Evolutionary conservation across 2,888 invertebrate genomes (phyloP).

Genomic region (Eledone cirrhosa): DNA sequence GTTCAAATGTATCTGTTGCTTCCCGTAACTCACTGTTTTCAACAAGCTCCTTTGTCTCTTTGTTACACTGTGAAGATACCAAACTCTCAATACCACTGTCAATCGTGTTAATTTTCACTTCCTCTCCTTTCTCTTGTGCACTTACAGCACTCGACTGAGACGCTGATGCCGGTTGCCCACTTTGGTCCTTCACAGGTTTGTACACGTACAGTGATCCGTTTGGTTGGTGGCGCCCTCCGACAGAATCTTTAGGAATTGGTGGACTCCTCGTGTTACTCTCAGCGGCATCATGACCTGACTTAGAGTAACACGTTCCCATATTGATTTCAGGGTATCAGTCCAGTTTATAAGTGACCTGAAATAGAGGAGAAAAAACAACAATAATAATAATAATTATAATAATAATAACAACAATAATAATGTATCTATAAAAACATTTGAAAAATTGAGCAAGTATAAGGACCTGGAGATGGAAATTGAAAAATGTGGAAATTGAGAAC

Average conservation of each 20-base stretch:
- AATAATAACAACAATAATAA: neutral
- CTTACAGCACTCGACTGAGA: neutral
- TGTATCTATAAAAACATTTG: no score
- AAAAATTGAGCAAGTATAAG: no score
- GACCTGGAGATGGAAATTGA: no score
- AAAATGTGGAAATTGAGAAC: no score
- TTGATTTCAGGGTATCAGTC: constrained; percentile 23
- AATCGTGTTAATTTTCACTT: constrained; percentile 19
- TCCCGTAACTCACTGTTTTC: constrained; percentile 3
- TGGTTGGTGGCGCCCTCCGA: neutral
- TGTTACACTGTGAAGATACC: constrained; percentile 30
- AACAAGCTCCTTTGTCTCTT: constrained; percentile 5
- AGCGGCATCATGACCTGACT: constrained; percentile 43
- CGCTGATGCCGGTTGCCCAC: neutral
- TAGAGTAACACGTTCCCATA: constrained; percentile 51
- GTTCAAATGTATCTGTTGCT: constrained; percentile 11
- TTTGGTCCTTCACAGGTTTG: neutral
- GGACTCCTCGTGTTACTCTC: constrained; percentile 39
- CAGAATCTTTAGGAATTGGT: constrained; percentile 18
- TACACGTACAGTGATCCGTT: constrained; percentile 25
- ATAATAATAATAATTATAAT: neutral
- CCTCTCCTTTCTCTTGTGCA: neutral
- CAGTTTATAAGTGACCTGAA: constrained; percentile 23
- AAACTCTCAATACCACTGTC: constrained; percentile 54
- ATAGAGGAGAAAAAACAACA: neutral